Evolutionary conservation across 2,113 vertebrate genomes (phyloP).

Genomic region (Brachypteracias leptosomus): DNA sequence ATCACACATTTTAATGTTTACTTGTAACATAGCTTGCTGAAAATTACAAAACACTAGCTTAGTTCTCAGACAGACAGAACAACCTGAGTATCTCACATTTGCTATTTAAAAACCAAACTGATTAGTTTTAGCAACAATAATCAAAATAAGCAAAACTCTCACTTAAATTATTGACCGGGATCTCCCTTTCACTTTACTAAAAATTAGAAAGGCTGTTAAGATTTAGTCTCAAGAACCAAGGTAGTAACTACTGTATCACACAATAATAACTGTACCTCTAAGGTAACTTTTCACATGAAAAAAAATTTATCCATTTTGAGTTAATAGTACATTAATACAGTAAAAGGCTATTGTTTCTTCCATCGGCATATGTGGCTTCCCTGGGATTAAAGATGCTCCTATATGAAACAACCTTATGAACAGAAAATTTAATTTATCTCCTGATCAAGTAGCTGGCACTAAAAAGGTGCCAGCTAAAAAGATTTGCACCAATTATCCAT

Average conservation of each 20-base stretch:
- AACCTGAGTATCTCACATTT: neutral
- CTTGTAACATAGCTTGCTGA: neutral
- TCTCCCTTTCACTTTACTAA: neutral
- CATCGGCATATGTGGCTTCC: neutral
- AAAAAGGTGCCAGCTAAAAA: too few species aligned
- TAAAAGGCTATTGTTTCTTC: neutral
- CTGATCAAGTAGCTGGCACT: neutral
- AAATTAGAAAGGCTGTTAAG: neutral
- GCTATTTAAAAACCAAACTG: neutral
- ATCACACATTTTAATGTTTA: neutral
- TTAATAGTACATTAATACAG: neutral
- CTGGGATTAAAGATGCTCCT: neutral
- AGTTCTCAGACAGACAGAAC: neutral
- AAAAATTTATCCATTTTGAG: neutral
- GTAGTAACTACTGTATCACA: neutral
- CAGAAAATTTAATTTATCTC: neutral
- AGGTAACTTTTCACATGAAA: neutral
- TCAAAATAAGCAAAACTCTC: neutral
- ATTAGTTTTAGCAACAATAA: neutral
- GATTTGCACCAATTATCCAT: neutral
- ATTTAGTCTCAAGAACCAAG: neutral
- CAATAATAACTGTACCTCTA: neutral
- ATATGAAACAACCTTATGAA: neutral
- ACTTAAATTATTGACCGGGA: neutral
- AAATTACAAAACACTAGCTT: neutral